Evolutionary conservation across 2,113 vertebrate species (phyloP), one percentile per base, ranked within the genome.

Genomic region (Pelobates fuscus): DNA sequence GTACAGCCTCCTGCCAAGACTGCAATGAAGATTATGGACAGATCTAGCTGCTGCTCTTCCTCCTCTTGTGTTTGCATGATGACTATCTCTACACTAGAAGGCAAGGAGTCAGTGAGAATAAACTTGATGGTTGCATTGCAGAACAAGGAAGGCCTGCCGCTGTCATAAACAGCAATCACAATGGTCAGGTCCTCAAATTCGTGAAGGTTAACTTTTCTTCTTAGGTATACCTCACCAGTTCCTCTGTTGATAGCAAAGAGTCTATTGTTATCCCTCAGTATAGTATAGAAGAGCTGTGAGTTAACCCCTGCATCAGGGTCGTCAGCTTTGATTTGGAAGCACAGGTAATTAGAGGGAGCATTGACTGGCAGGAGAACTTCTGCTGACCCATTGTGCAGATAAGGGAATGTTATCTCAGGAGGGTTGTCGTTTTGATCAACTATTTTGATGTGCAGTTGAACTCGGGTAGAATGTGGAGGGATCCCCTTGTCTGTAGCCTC

Each of bases 351-450:
- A 1, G 81, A 30, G 0, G 83, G 87, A 0, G 83, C 84, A 2
- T 79, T 81, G 30, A 63, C 23, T 12, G 87, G 85, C 74, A 90
- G 54, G 5, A 80, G 78, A 3, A 91, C 49, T 1, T 87, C 86
- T 4, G 83, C 84, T 1, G 86, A 85, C 60, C 82, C 77, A 6
- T 83, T 89, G 3, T 78, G 27, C 0, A 92, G 77, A 1, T 81
- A 20, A 0, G 84, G 88, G 46, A 79, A 82, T 8, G 84, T 86
- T 70, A 91, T 85, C 60, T 59, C 70, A 1, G 88, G 88, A 0
- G 63, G 59, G 61, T 89, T 91, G 79, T 91, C 84, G 1, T 91
- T 93, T 77, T 88, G 85, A 73, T 92, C 90, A 14, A 88, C 82
- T 10, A 91, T 82, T 29, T 63, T 82, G 8, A 93, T 79, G 26